A percentile compares a stretch with the other conserved stretches of the same genome.
Evolutionary conservation across 2,113 vertebrate genomes (phyloP).

Genomic region (Petrocephalus zakoni): DNA sequence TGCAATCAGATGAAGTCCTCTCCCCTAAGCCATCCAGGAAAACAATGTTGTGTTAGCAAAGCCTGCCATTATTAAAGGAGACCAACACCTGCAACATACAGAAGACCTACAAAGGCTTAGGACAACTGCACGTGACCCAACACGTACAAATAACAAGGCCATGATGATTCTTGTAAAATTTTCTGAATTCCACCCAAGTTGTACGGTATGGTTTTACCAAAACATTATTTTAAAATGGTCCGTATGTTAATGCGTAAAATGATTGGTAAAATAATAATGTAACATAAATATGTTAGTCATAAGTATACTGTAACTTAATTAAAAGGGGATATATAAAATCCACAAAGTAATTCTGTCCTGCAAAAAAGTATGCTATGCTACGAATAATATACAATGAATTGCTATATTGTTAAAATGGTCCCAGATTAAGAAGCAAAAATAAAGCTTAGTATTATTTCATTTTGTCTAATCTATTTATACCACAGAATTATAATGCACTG

Average conservation of each 20-base stretch:
- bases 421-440: neutral
- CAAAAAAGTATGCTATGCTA: neutral
- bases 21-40: neutral
- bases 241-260: neutral
- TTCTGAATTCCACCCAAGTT: constrained; percentile 2
- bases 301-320: neutral
- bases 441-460: neutral
- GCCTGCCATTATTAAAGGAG: constrained; percentile 6
- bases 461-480: neutral
- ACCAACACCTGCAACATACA: neutral
- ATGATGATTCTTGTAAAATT: constrained; percentile 2
- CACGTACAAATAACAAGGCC: neutral
- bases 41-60: constrained; percentile 7
- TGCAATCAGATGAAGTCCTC: neutral
- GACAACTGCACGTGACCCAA: neutral
- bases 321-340: neutral
- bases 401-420: neutral
- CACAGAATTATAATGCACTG: neutral
- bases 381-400: neutral
- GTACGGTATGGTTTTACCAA: neutral
- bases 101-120: neutral
- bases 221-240: neutral
- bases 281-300: neutral
- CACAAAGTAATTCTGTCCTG: neutral
- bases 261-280: neutral